Conservation (phyloP, 2,888 invertebrate species). For the Catocala fraxini region DNA sequence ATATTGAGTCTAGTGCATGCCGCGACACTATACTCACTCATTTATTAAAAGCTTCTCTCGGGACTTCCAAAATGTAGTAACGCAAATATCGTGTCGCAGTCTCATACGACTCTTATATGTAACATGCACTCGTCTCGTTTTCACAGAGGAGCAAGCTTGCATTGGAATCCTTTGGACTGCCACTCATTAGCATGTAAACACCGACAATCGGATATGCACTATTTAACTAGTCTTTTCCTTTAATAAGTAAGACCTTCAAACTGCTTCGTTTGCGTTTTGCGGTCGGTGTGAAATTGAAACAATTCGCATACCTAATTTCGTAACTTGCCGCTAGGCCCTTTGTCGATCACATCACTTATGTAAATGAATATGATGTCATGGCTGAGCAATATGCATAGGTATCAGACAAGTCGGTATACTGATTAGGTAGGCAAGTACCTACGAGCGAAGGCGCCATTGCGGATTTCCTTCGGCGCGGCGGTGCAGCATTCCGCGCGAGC, state of each 20-base stretch:
- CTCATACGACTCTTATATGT: constrained; percentile 18
- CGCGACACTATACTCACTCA: constrained; percentile 50
- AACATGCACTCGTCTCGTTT: constrained; percentile 8
- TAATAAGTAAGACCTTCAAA: constrained; percentile 23
- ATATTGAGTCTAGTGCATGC: constrained; percentile 51
- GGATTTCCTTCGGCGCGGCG: constrained; percentile 83
- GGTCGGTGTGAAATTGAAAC: constrained; percentile 35
- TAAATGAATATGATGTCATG: constrained; percentile 78
- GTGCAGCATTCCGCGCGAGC: constrained; percentile 80
- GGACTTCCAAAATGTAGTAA: constrained; percentile 29
- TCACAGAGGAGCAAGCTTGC: constrained; percentile 14
- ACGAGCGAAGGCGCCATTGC: constrained; percentile 76
- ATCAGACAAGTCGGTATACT: constrained; percentile 55
- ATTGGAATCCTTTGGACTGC: constrained; percentile 16
- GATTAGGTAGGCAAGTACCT: constrained; percentile 59
- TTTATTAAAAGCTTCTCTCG: constrained; percentile 54
- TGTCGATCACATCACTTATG: constrained; percentile 67
- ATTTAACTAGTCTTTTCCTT: constrained; percentile 27
- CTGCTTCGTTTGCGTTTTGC: constrained; percentile 17
- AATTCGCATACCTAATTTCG: constrained; percentile 46
- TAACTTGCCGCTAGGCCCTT: constrained; percentile 53
- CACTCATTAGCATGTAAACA: constrained; percentile 37
- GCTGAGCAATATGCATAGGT: constrained; percentile 60
- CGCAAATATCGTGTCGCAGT: constrained; percentile 27
- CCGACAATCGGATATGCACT: constrained; percentile 38